A percentile compares a stretch with the other conserved stretches of the same genome.
Conservation (phyloP, 2,888 invertebrate genomes). For the Adineta ricciae region DNA sequence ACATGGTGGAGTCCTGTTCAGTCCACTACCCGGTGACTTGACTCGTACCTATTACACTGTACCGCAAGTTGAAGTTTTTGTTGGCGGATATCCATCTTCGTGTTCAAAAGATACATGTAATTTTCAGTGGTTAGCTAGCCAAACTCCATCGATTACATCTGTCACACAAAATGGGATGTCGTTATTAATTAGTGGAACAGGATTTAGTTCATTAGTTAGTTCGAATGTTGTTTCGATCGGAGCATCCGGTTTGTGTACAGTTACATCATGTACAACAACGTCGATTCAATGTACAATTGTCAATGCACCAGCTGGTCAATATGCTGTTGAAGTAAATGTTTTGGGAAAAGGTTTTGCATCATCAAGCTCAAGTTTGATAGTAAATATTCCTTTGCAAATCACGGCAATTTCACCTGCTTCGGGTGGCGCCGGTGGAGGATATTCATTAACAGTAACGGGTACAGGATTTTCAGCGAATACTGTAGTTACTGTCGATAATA, state of each 20-base stretch:
- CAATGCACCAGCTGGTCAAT: slow-evolving; percentile 15
- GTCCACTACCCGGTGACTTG: slow-evolving; percentile 20
- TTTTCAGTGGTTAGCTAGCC: not conserved
- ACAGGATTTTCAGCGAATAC: slow-evolving; percentile 6
- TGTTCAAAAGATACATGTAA: not conserved
- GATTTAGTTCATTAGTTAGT: not conserved
- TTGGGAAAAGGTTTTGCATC: not conserved
- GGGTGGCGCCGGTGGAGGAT: slow-evolving; percentile 21
- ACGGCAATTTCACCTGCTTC: not conserved
- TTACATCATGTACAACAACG: not conserved
- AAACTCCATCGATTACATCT: not conserved
- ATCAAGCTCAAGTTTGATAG: not conserved
- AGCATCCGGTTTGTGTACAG: not conserved
- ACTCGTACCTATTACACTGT: not conserved
- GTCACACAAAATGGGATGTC: not conserved
- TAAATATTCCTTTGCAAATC: not conserved
- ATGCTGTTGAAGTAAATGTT: slow-evolving; percentile 4
- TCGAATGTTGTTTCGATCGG: slow-evolving; percentile 21
- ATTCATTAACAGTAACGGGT: slow-evolving; percentile 20
- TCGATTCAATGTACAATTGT: not conserved
- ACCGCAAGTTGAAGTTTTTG: not conserved
- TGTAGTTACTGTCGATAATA: slow-evolving; percentile 6
- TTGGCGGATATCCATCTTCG: not conserved
- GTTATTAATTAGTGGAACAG: slow-evolving; percentile 18
- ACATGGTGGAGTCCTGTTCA: slow-evolving; percentile 13